phyloP scores from a whole-genome alignment of 2,113 vertebrate species.

The Bubo blakistoni region DNA sequence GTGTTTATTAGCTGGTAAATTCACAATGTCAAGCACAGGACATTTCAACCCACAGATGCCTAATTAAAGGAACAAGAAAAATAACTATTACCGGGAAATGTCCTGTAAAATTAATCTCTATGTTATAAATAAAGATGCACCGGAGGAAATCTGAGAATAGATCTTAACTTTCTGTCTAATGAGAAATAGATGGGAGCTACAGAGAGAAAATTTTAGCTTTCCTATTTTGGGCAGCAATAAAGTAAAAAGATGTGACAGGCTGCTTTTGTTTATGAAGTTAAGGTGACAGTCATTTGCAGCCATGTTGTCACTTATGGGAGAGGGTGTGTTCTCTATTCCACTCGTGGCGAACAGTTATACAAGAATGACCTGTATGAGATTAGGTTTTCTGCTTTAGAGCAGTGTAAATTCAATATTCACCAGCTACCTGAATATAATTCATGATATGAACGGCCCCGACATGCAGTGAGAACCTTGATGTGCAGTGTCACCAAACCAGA shows the following conservation, averaged over 20 bases:
- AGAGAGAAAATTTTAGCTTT: background rate
- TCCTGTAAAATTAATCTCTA: slow-evolving; percentile 24
- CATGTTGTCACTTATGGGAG: background rate
- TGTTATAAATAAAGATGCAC: slow-evolving; percentile 38
- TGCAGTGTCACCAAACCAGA: background rate
- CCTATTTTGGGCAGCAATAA: background rate
- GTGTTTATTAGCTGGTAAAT: background rate
- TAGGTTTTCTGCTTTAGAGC: background rate
- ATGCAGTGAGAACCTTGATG: background rate
- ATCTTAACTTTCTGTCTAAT: background rate
- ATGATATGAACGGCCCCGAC: background rate
- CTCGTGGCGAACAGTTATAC: background rate
- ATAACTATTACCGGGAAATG: background rate
- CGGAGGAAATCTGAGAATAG: background rate
- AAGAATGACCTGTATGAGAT: background rate
- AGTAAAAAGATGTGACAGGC: background rate
- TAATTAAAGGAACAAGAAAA: slow-evolving; percentile 46
- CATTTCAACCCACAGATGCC: background rate
- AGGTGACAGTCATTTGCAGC: slow-evolving; percentile 19
- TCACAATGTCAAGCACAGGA: background rate
- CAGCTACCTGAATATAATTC: background rate
- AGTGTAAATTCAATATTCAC: background rate
- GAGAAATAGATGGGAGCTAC: background rate
- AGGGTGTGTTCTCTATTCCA: background rate
- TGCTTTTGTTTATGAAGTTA: slow-evolving; percentile 24